These are phyloP conservation scores for Meteorus cinctellus DNA, from an alignment of 2,888 invertebrate genomes.

Conservation along the genomic window DNA sequence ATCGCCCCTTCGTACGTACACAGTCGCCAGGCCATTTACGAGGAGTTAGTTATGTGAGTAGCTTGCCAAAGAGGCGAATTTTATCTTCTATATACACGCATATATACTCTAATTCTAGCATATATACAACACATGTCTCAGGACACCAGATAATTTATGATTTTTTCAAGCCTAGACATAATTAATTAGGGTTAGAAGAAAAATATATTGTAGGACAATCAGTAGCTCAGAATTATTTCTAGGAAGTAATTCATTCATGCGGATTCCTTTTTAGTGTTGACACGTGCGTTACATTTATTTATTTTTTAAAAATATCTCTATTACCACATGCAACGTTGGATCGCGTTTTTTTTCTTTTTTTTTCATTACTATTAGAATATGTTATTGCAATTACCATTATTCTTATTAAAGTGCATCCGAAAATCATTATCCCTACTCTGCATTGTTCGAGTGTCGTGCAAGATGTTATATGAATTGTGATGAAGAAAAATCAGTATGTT, in stretches of 20 bases:
- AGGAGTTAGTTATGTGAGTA: constrained; percentile 38
- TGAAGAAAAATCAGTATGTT: constrained; percentile 44
- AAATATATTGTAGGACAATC: constrained; percentile 28
- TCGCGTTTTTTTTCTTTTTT: constrained; percentile 37
- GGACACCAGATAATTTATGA: constrained; percentile 17
- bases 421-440: constrained; percentile 54
- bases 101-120: neutral
- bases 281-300: constrained; percentile 9
- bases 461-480: constrained; percentile 10
- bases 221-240: constrained; percentile 9
- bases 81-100: neutral
- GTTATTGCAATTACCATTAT: constrained; percentile 47
- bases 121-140: neutral
- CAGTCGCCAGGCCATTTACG: constrained; percentile 47
- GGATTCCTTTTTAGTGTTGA: constrained; percentile 22
- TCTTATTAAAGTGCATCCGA: constrained; percentile 50
- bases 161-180: constrained; percentile 21
- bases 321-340: constrained; percentile 44
- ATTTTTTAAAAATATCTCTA: constrained; percentile 29
- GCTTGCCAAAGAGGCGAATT: constrained; percentile 23
- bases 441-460: neutral
- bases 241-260: constrained; percentile 22
- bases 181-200: constrained; percentile 17
- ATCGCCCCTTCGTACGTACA: constrained; percentile 37
- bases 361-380: neutral